These are phyloP conservation scores for Porites australiensis DNA, from an alignment of 64 coral and sea anemone genomes.

Conservation along the genomic window DNA sequence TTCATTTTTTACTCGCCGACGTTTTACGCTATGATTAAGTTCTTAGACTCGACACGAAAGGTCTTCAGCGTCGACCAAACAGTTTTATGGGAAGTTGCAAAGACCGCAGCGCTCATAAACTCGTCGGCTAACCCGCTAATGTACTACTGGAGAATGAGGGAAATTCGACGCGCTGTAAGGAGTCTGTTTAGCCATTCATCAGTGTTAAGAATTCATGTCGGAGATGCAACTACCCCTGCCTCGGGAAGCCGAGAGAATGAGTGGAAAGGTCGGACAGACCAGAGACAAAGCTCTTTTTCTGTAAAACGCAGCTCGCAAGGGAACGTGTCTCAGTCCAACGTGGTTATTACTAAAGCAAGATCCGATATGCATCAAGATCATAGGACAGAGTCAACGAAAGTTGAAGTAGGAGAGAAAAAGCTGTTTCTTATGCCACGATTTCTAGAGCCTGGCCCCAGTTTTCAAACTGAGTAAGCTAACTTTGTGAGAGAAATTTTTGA, in stretches of 20 bases:
- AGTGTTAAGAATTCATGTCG: neutral
- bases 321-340: neutral
- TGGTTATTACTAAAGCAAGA: neutral
- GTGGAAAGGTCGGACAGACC: neutral
- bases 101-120: conserved; percentile 49
- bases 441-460: conserved; percentile 21
- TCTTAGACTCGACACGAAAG: neutral
- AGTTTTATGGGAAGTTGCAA: conserved; percentile 40
- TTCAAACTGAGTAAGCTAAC: neutral
- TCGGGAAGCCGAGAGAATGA: conserved; percentile 10
- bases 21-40: conserved; percentile 42
- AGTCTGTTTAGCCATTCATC: neutral
- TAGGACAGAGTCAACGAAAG: neutral
- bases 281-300: neutral
- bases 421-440: neutral
- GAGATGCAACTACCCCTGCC: neutral
- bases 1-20: conserved; percentile 59
- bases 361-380: neutral
- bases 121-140: conserved; percentile 60
- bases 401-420: neutral
- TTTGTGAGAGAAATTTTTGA: too few relatives aligned
- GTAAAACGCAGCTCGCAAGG: neutral
- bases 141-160: conserved; percentile 68
- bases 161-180: conserved; percentile 1
- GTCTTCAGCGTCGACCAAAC: neutral